Percentiles rank a stretch among this genome's conserved stretches.
Evolutionary conservation across 1,140 invertebrate species (phyloP).

Genomic region (Leptinotarsa texana): DNA sequence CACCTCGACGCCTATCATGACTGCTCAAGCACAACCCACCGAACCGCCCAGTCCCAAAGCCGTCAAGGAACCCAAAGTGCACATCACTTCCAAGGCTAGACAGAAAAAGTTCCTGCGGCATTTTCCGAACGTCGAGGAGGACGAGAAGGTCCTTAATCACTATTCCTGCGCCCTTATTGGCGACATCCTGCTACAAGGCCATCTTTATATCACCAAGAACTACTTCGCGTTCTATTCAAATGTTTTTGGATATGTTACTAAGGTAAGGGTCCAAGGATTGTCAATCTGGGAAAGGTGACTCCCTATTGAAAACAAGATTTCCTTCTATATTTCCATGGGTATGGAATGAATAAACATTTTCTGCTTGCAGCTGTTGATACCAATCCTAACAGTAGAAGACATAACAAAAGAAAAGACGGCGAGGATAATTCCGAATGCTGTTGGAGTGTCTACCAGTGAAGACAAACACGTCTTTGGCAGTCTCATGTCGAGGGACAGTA

Average conservation of each 20-base stretch:
- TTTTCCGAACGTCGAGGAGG: slow-evolving; percentile 72
- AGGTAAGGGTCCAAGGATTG: slow-evolving; percentile 62
- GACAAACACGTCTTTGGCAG: slow-evolving; percentile 86
- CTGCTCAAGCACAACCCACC: slow-evolving; percentile 51
- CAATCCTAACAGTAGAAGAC: slow-evolving; percentile 76
- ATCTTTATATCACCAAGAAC: slow-evolving; percentile 89
- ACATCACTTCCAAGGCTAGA: slow-evolving; percentile 66
- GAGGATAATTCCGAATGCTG: slow-evolving; percentile 87
- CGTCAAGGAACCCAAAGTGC: slow-evolving; percentile 58
- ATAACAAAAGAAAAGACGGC: slow-evolving; percentile 91
- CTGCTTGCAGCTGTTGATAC: slow-evolving; percentile 73
- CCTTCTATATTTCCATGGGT: no score
- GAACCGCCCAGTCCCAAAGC: slow-evolving; percentile 52
- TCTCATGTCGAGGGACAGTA: slow-evolving; percentile 83
- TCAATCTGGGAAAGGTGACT: no score
- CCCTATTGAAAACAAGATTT: no score
- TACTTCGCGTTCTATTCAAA: slow-evolving; percentile 96
- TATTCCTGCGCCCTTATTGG: slow-evolving; percentile 90
- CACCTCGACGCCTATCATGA: slow-evolving; percentile 56
- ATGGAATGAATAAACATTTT: no score
- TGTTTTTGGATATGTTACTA: slow-evolving; percentile 90
- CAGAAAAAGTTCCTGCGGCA: slow-evolving; percentile 77
- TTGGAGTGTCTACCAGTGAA: slow-evolving; percentile 81
- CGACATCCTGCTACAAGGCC: slow-evolving; percentile 90
- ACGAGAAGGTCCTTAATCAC: slow-evolving; percentile 81